Evolutionary conservation across 1,140 invertebrate genomes (phyloP).

Genomic region (Drosophila persimilis): DNA sequence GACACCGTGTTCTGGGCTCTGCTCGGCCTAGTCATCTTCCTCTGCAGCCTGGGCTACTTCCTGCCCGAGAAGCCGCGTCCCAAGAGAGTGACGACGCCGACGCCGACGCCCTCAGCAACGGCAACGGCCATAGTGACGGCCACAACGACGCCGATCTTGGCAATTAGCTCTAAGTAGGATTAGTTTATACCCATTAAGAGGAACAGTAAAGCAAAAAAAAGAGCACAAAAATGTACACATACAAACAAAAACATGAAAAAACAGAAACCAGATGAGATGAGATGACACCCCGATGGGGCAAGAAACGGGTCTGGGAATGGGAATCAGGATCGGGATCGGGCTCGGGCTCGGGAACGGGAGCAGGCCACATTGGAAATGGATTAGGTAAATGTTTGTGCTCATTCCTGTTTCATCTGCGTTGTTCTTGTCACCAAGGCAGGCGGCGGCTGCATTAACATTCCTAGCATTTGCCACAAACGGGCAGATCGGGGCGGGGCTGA

Average conservation of each 20-base stretch:
- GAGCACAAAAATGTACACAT: no score
- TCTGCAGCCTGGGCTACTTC: slow-evolving; percentile 45
- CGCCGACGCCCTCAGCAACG: neutral
- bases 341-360: slow-evolving; percentile 22
- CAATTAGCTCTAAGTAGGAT: slow-evolving; percentile 52
- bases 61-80: slow-evolving; percentile 53
- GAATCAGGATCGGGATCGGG: neutral
- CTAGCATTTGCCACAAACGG: slow-evolving; percentile 27
- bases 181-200: slow-evolving; percentile 4
- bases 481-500: neutral
- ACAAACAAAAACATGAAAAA: neutral
- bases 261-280: neutral
- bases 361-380: slow-evolving; percentile 69
- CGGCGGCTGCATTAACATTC: slow-evolving; percentile 69
- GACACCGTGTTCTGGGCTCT: slow-evolving; percentile 68
- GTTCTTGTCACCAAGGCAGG: slow-evolving; percentile 39
- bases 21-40: slow-evolving; percentile 30
- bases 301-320: slow-evolving; percentile 11
- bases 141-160: slow-evolving; percentile 20
- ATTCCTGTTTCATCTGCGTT: slow-evolving; percentile 43
- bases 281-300: slow-evolving; percentile 3
- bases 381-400: slow-evolving; percentile 76
- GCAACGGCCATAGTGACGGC: slow-evolving; percentile 25
- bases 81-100: neutral
- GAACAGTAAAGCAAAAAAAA: neutral